Evolutionary conservation across 2,113 vertebrate species (phyloP).

Genomic region (Myocastor coypus): DNA sequence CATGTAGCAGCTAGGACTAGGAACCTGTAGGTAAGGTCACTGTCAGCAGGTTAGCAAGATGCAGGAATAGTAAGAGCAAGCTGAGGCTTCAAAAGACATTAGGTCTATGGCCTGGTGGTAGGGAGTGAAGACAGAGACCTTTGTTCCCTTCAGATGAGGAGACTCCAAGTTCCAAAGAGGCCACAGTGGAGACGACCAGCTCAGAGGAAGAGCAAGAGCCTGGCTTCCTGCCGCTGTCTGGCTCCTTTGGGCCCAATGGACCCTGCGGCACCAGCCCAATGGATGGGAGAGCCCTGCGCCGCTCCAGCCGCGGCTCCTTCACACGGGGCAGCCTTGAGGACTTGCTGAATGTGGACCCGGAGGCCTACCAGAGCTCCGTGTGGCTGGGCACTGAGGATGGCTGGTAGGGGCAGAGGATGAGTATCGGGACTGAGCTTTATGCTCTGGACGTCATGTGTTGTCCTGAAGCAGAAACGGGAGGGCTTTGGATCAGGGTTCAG

Average conservation of each 20-base stretch:
- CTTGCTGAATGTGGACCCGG: constrained; percentile 95
- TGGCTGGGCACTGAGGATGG: constrained; percentile 99
- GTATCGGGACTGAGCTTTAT: neutral
- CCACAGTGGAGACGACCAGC: constrained; percentile 94
- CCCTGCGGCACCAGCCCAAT: constrained; percentile 90
- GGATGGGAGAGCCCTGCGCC: constrained; percentile 94
- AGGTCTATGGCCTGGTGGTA: neutral
- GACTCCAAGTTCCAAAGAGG: constrained; percentile 94
- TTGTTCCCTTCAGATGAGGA: constrained; percentile 91
- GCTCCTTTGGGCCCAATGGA: constrained; percentile 87
- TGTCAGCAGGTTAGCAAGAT: neutral
- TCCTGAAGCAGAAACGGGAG: neutral
- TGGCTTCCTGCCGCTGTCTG: constrained; percentile 87
- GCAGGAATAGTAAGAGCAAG: neutral
- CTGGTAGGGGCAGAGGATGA: constrained; percentile 88
- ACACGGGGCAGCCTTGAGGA: constrained; percentile 97
- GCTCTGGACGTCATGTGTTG: neutral
- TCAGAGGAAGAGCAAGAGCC: constrained; percentile 97
- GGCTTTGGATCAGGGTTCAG: neutral
- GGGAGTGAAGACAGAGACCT: neutral
- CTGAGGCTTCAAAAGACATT: neutral
- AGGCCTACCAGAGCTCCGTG: constrained; percentile 98
- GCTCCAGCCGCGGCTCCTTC: constrained; percentile 96
- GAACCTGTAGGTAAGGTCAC: neutral
- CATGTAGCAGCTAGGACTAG: neutral